Percentiles rank a stretch among this genome's conserved stretches.
Conservation (phyloP, 2,888 invertebrate genomes). For the Ceraclea dissimilis region DNA sequence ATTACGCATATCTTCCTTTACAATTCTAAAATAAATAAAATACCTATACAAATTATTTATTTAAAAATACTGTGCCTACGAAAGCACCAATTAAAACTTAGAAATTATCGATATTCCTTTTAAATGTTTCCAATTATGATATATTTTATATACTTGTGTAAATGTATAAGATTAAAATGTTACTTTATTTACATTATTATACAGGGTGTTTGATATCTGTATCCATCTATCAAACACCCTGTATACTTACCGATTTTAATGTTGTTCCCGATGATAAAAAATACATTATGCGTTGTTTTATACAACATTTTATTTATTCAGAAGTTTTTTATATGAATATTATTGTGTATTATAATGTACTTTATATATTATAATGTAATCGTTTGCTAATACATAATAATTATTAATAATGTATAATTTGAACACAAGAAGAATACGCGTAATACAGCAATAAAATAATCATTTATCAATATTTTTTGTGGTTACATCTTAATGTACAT, state of each 20-base stretch:
- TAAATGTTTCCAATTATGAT: slow-evolving; percentile 1
- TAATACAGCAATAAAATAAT: background rate
- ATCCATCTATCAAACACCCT: background rate
- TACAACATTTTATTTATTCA: too few species aligned
- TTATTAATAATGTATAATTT: too few species aligned
- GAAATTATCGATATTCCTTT: slow-evolving; percentile 4
- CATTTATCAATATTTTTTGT: background rate
- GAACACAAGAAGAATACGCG: background rate
- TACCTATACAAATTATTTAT: slow-evolving; percentile 13
- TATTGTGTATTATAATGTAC: too few species aligned
- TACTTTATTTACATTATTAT: background rate
- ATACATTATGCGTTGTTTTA: too few species aligned
- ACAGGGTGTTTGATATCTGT: background rate
- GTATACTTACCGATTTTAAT: too few species aligned
- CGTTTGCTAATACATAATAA: too few species aligned
- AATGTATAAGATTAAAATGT: background rate
- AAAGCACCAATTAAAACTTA: slow-evolving; percentile 24
- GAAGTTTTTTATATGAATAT: too few species aligned
- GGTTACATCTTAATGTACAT: too few species aligned
- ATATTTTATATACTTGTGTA: background rate
- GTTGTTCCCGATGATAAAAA: too few species aligned
- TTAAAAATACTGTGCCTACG: slow-evolving; percentile 23
- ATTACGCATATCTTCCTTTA: slow-evolving; percentile 19
- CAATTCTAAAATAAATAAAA: slow-evolving; percentile 20
- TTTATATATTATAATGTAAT: too few species aligned